Evolutionary conservation across 1,140 invertebrate genomes (phyloP).

Genomic region (Andrena cerasifolii): DNA sequence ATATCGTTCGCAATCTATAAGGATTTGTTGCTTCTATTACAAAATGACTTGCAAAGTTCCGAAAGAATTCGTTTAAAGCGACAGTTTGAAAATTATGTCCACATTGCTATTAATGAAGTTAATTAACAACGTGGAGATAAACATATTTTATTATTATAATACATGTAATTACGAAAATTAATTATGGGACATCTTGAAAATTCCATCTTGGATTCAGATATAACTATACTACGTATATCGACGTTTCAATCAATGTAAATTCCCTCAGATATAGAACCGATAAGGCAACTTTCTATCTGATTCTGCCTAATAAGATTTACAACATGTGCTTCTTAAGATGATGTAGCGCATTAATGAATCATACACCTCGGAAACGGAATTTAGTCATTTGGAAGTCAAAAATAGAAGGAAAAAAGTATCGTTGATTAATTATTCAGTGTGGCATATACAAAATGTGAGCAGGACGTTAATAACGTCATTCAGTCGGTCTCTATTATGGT

Average conservation of each 20-base stretch:
- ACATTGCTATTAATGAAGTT: too few species aligned
- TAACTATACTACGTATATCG: too few species aligned
- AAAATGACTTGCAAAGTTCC: too few species aligned
- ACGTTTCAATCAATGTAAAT: background rate
- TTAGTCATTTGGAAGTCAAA: slow-evolving; percentile 4
- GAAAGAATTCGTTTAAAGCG: too few species aligned
- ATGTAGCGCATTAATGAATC: background rate
- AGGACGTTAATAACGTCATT: slow-evolving; percentile 49
- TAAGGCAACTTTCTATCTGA: background rate
- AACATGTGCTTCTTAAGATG: background rate
- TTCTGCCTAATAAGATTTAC: background rate
- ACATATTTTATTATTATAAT: too few species aligned
- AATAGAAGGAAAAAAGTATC: slow-evolving; percentile 40
- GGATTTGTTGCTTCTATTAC: background rate
- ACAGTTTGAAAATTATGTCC: too few species aligned
- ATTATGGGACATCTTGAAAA: too few species aligned
- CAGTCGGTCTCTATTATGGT: background rate
- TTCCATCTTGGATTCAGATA: too few species aligned
- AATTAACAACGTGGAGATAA: too few species aligned
- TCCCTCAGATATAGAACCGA: background rate
- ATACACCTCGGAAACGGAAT: background rate
- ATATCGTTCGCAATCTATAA: background rate
- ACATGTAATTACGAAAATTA: too few species aligned
- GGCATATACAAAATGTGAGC: slow-evolving; percentile 43
- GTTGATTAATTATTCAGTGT: slow-evolving; percentile 47